phyloP scores from a whole-genome alignment of 2,888 invertebrate species.

The Oeneis ivallda region DNA sequence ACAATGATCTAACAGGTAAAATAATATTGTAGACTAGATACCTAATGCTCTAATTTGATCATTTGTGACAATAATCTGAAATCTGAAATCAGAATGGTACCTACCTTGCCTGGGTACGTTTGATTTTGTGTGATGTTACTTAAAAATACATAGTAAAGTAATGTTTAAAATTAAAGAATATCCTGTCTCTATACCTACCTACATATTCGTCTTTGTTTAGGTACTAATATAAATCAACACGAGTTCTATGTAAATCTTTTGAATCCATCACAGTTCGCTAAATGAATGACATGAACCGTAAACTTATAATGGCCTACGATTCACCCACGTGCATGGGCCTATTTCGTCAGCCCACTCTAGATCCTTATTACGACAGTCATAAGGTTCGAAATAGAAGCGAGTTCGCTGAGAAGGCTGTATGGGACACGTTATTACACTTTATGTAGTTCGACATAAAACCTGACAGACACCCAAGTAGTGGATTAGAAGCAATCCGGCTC shows the following conservation, averaged over 20 bases:
- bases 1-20: no score
- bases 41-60: no score
- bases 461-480: slow-evolving; percentile 79
- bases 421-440: slow-evolving; percentile 60
- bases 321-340: slow-evolving; percentile 65
- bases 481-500: slow-evolving; percentile 62
- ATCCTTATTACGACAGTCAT: slow-evolving; percentile 32
- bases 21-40: no score
- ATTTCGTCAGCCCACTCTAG: slow-evolving; percentile 31
- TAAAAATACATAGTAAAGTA: no score
- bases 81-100: no score
- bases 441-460: slow-evolving; percentile 69
- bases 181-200: neutral
- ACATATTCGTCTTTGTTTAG: neutral
- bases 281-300: slow-evolving; percentile 72
- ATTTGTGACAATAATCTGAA: no score
- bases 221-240: slow-evolving; percentile 15
- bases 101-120: no score
- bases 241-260: slow-evolving; percentile 51
- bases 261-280: slow-evolving; percentile 65
- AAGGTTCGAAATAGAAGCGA: slow-evolving; percentile 47
- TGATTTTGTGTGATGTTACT: no score
- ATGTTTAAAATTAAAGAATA: neutral
- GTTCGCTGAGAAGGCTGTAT: slow-evolving; percentile 19
- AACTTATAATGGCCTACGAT: slow-evolving; percentile 63